These are phyloP conservation scores for Sycophaga agraensis DNA, from an alignment of 1,140 invertebrate genomes.

Conservation along the genomic window DNA sequence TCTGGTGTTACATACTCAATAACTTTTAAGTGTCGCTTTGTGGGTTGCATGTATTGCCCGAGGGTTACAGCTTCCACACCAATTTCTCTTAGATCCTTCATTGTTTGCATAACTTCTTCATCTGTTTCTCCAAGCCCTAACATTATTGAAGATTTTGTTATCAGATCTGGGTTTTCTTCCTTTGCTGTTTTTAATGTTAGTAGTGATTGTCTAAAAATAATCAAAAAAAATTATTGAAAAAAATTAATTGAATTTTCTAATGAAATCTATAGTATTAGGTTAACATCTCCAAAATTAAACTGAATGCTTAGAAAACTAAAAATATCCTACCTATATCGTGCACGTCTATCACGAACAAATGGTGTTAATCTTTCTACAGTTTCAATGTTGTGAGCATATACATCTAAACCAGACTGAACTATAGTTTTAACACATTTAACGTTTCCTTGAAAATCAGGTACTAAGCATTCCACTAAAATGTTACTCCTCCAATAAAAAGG, in stretches of 20 bases:
- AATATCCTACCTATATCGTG: slow-evolving; percentile 64
- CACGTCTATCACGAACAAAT: slow-evolving; percentile 88
- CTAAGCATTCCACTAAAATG: slow-evolving; percentile 94
- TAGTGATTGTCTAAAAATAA: slow-evolving; percentile 74
- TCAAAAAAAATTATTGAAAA: slow-evolving; percentile 7
- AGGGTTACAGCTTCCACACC: slow-evolving; percentile 95
- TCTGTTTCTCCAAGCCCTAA: slow-evolving; percentile 95
- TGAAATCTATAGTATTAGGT: neutral
- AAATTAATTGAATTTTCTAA: neutral
- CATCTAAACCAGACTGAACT: slow-evolving; percentile 82
- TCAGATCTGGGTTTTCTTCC: slow-evolving; percentile 72
- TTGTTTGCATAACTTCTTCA: slow-evolving; percentile 82
- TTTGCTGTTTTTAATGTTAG: slow-evolving; percentile 82
- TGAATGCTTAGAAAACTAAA: neutral
- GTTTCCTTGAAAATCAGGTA: slow-evolving; percentile 94
- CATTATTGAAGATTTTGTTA: slow-evolving; percentile 99
- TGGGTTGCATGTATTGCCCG: slow-evolving; percentile 99
- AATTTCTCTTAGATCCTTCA: slow-evolving; percentile 76
- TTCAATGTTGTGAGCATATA: slow-evolving; percentile 97
- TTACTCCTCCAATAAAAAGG: slow-evolving; percentile 64
- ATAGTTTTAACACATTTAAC: slow-evolving; percentile 74
- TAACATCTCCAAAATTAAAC: neutral
- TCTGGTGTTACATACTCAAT: slow-evolving; percentile 96
- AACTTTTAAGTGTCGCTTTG: slow-evolving; percentile 93
- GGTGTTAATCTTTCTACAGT: slow-evolving; percentile 87